Percentiles rank a stretch among this genome's conserved stretches.
These are phyloP conservation scores for Piprites chloris DNA, from an alignment of 2,113 vertebrate genomes.

Conservation along the genomic window DNA sequence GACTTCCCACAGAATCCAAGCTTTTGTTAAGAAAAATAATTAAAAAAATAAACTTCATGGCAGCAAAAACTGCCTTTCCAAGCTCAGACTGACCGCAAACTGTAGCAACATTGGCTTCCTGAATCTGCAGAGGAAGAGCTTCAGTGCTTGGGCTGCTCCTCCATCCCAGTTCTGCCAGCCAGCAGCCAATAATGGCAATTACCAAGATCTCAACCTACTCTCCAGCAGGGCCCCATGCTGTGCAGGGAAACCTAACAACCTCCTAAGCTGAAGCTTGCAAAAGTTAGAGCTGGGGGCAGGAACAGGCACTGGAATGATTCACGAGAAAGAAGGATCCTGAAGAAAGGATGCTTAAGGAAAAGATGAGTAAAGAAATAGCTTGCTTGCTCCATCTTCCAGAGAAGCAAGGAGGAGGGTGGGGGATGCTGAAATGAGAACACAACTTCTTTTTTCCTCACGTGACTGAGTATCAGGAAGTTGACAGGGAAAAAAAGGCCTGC, in stretches of 20 bases:
- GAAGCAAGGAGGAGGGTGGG: neutral
- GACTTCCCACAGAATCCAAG: neutral
- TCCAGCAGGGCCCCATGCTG: fast-evolving
- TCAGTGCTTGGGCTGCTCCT: neutral
- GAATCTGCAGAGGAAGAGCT: neutral
- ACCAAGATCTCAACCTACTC: neutral
- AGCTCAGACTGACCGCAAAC: neutral
- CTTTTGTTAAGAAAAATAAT: neutral
- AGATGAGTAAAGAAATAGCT: conserved; percentile 22
- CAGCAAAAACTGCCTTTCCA: neutral
- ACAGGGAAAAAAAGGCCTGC: neutral
- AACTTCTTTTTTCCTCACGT: neutral
- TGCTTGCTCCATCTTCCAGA: conserved; percentile 1
- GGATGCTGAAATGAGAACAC: neutral
- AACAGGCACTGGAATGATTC: neutral
- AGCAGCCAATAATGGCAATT: neutral
- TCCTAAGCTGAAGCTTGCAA: neutral
- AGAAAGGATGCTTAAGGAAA: neutral
- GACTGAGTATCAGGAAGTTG: neutral
- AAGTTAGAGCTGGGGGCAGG: neutral
- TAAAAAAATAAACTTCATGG: neutral
- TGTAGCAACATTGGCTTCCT: neutral
- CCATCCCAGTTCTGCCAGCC: neutral
- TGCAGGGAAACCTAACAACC: neutral
- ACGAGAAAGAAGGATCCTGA: neutral